Conservation (phyloP, 2,888 invertebrate species). For the Chymomyza amoena region DNA sequence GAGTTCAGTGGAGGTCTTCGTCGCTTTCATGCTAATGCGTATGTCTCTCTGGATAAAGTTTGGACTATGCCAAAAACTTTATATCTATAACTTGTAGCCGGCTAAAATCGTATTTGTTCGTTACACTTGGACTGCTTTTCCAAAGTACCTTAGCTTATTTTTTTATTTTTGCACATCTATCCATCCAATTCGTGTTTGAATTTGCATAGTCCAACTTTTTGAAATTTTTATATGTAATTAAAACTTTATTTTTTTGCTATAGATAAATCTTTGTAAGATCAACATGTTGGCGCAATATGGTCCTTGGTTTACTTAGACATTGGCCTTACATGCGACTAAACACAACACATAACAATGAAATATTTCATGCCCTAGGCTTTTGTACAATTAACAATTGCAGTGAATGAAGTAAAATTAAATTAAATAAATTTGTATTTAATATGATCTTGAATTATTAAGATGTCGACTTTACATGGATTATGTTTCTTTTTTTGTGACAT, state of each 20-base stretch:
- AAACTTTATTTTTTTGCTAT: neutral
- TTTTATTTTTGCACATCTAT: slow-evolving; percentile 42
- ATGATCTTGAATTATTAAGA: neutral
- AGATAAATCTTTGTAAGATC: neutral
- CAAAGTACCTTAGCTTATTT: slow-evolving; percentile 5
- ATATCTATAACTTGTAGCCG: slow-evolving; percentile 14
- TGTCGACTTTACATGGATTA: neutral
- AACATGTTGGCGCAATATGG: neutral
- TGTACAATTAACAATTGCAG: neutral
- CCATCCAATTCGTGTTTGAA: slow-evolving; percentile 21
- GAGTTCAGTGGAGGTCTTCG: slow-evolving; percentile 60
- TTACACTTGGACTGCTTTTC: slow-evolving; percentile 62
- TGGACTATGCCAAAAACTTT: slow-evolving; percentile 10
- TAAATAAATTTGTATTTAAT: neutral
- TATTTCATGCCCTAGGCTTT: neutral
- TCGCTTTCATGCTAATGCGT: slow-evolving; percentile 57
- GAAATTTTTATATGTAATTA: slow-evolving; percentile 16
- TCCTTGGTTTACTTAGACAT: neutral
- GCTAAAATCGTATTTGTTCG: slow-evolving; percentile 52
- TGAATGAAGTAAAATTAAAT: neutral
- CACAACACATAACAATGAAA: neutral
- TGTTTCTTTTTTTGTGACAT: neutral
- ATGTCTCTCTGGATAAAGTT: slow-evolving; percentile 18
- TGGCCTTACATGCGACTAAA: neutral
- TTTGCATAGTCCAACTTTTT: slow-evolving; percentile 11